Conservation (phyloP, 2,113 vertebrate genomes). For the Prionailurus viverrinus region DNA sequence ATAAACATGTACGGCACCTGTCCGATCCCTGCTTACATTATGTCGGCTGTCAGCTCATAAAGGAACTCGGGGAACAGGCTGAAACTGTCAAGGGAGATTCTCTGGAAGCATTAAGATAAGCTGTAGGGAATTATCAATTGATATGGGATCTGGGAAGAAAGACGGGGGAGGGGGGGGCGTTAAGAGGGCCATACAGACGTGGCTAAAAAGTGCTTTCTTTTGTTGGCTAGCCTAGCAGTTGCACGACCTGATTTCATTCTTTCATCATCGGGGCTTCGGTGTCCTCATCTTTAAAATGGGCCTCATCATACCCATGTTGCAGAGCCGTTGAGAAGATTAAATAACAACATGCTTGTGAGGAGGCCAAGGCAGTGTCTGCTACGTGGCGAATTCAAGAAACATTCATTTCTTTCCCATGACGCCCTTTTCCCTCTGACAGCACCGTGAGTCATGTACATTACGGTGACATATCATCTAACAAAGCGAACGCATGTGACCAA, state of each 20-base stretch:
- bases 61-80: not conserved
- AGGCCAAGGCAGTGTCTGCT: not conserved
- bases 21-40: not conserved
- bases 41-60: slow-evolving; percentile 8
- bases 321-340: not conserved
- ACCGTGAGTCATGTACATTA: not conserved
- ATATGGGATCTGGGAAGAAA: slow-evolving; percentile 7
- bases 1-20: not conserved
- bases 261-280: not conserved
- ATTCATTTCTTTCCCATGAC: not conserved
- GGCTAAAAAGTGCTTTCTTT: not conserved
- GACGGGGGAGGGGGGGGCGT: not conserved
- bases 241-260: not conserved
- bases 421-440: not conserved
- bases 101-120: not conserved
- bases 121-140: not conserved
- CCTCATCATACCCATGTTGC: not conserved
- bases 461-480: not conserved
- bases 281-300: slow-evolving; percentile 33
- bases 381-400: not conserved
- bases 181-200: not conserved
- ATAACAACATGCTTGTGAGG: not conserved
- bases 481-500: not conserved
- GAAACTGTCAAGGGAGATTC: slow-evolving; percentile 17
- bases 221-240: not conserved